Evolutionary conservation across 2,888 invertebrate species (phyloP), one percentile per base, ranked within the genome.

Genomic region (Alentia gelatinosa): DNA sequence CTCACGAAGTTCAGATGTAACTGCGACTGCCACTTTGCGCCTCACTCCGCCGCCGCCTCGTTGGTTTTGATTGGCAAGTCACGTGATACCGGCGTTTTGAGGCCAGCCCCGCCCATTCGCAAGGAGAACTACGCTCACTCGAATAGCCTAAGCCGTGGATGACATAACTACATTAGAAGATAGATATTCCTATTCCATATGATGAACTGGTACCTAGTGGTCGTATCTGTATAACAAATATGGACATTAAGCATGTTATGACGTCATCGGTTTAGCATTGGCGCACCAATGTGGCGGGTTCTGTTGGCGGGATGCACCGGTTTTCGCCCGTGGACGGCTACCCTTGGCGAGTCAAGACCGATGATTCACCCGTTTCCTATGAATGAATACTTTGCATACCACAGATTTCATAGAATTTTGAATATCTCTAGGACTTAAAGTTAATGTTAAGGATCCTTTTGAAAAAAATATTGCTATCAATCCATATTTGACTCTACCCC

Each of bases 41-140:
- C 86, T 47, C 86, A 86, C 86, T 79, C 79, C 37, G 86, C 86
- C 86, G 86, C 86, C 86, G 86, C 86, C 86, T 86, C 86, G 86
- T 50, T 35, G 35, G 79, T 39, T 79, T 79, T 79, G 79, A 79
- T 79, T 79, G 79, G 19, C 79, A 79, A n/a, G 79, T 79, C 79
- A 79, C 79, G 39, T 79, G 79, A 35, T 15, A 12, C 79, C 30
- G 74, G 74, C 74, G 74, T 74, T 74, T 74, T 74, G 74, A 74
- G 74, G 79, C 79, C 39, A 79, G 79, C 79, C 79, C 79, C 79
- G 79, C 79, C 79, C 79, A 79, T n/a, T 79, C 39, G 35, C 39
- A 35, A 39, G 74, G 26, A 74, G 30, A 74, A 19, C 30, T 74
- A 12, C 26, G 30, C 33, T 26, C 26, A 33, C 74, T 3, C 4